Percentiles rank a stretch among this genome's conserved stretches.
These are phyloP conservation scores for cat (Felis catus) DNA, from an alignment of 2,113 vertebrate species.

Conservation along the genomic window DNA sequence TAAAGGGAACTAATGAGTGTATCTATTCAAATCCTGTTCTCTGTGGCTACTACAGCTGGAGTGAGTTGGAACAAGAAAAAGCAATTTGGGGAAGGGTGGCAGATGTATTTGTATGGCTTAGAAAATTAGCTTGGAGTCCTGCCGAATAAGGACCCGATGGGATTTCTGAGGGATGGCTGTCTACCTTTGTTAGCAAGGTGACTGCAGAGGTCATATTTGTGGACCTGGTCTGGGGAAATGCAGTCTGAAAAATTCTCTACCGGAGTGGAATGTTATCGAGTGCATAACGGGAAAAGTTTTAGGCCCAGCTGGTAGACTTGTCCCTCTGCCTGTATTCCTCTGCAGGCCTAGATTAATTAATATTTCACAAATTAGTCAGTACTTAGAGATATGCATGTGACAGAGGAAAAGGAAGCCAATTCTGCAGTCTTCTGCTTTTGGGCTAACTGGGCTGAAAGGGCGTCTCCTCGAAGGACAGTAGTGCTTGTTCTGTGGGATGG, in stretches of 20 bases:
- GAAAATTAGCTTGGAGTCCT: conserved; percentile 1
- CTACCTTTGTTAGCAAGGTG: neutral
- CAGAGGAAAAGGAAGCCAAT: neutral
- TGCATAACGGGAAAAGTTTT: neutral
- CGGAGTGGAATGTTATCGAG: neutral
- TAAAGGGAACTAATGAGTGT: neutral
- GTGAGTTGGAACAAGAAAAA: neutral
- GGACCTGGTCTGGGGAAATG: neutral
- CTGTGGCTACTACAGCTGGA: neutral
- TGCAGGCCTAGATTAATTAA: conserved; percentile 16
- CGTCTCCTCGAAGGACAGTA: neutral
- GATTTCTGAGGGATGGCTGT: neutral
- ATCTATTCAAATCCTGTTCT: neutral
- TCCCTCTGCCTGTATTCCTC: neutral
- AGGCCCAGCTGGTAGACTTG: neutral
- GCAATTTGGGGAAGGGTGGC: neutral
- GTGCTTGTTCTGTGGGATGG: neutral
- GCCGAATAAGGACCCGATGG: neutral
- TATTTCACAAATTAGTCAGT: conserved; percentile 15
- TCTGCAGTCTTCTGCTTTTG: neutral
- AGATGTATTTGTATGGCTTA: neutral
- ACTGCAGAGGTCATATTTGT: neutral
- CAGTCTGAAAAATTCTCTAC: neutral
- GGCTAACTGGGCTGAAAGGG: neutral
- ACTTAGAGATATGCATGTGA: neutral